phyloP scores from a whole-genome alignment of 2,113 vertebrate genomes.

The Corvus cornix region DNA sequence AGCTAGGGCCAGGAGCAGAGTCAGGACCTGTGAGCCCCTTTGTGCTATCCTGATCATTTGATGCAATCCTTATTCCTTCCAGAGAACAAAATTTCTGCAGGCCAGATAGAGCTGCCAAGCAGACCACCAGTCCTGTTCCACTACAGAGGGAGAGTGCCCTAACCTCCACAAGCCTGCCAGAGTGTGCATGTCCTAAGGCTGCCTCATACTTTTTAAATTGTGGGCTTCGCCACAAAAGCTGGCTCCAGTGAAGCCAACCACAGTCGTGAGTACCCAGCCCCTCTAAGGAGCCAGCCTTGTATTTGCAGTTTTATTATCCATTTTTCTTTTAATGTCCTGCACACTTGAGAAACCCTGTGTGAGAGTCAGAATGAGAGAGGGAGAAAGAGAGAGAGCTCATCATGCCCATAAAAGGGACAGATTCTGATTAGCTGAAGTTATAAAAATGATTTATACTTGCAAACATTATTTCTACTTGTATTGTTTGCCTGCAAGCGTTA shows the following conservation, averaged over 20 bases:
- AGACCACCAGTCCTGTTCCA: fast-evolving
- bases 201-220: not conserved
- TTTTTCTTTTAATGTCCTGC: conserved; percentile 73
- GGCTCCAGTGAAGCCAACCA: not conserved
- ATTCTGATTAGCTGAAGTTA: conserved; percentile 75
- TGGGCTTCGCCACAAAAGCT: not conserved
- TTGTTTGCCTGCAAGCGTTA: conserved; percentile 67
- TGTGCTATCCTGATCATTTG: not conserved
- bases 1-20: not conserved
- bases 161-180: not conserved
- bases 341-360: conserved; percentile 70
- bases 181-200: not conserved
- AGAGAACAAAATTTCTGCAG: not conserved
- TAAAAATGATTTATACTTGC: conserved; percentile 73
- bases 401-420: conserved; percentile 68
- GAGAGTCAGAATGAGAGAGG: conserved; percentile 56
- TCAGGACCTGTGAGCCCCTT: not conserved
- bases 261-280: not conserved
- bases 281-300: conserved; percentile 39
- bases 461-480: conserved; percentile 76
- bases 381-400: conserved; percentile 37
- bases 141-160: not conserved
- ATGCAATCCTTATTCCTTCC: not conserved
- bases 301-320: conserved; percentile 74
- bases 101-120: not conserved